These are phyloP conservation scores for Metallyticus violacea DNA, from an alignment of 2,888 invertebrate genomes.

Conservation along the genomic window DNA sequence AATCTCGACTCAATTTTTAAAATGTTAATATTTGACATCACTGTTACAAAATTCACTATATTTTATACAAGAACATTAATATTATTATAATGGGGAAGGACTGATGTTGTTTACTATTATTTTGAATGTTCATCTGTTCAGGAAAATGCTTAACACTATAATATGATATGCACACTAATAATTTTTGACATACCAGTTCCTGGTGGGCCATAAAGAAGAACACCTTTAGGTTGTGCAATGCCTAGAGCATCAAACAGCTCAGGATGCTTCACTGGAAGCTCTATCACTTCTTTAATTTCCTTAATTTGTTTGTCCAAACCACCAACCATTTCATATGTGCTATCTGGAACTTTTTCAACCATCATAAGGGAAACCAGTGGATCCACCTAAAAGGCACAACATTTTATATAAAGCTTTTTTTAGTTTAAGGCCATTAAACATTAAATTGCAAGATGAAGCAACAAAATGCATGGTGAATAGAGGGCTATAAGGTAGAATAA, in stretches of 20 bases:
- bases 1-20: too few species aligned
- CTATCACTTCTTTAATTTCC: conserved; percentile 99
- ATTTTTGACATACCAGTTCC: conserved; percentile 57
- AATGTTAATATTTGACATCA: too few species aligned
- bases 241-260: conserved; percentile 99
- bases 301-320: conserved; percentile 99
- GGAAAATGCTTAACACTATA: background rate
- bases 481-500: too few species aligned
- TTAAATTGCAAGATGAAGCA: too few species aligned
- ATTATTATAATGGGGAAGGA: too few species aligned
- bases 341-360: conserved; percentile 99
- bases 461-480: too few species aligned
- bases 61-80: too few species aligned
- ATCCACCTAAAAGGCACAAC: conserved; percentile 64
- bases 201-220: conserved; percentile 95
- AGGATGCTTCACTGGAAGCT: conserved; percentile 98
- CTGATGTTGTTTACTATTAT: too few species aligned
- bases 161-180: background rate
- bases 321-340: conserved; percentile 99
- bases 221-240: conserved; percentile 98
- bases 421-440: too few species aligned
- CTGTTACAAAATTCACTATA: too few species aligned
- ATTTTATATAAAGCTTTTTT: too few species aligned
- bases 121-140: too few species aligned
- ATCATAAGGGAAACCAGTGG: conserved; percentile 99